A percentile compares a stretch with the other conserved stretches of the same genome.
Evolutionary conservation across 2,113 vertebrate genomes (phyloP).

Genomic region (Melanerpes formicivorus): DNA sequence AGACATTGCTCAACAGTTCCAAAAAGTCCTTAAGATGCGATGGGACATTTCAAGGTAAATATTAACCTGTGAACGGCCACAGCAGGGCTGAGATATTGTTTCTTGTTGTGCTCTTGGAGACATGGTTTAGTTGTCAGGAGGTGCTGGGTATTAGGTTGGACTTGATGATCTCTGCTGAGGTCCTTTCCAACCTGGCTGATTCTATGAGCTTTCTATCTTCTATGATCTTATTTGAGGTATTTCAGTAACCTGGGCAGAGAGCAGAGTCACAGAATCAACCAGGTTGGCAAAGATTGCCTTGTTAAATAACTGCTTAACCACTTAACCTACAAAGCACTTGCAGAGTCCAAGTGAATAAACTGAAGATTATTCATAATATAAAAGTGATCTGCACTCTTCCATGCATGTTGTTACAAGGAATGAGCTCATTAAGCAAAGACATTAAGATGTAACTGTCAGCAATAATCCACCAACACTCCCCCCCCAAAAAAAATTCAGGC

Average conservation of each 20-base stretch:
- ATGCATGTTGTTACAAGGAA: not conserved
- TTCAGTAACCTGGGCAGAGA: not conserved
- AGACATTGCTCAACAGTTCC: not conserved
- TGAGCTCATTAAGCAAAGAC: not conserved
- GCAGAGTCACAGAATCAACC: too few relatives aligned
- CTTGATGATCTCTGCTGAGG: too few relatives aligned
- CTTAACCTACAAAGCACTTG: not conserved
- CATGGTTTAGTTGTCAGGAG: too few relatives aligned
- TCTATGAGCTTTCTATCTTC: too few relatives aligned
- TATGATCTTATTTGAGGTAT: not conserved
- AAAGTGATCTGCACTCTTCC: not conserved
- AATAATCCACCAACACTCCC: not conserved
- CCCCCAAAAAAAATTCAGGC: not conserved
- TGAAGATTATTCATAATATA: not conserved
- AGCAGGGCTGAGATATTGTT: not conserved
- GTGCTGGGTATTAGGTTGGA: too few relatives aligned
- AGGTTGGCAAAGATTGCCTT: not conserved
- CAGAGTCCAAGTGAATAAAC: not conserved
- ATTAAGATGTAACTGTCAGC: not conserved
- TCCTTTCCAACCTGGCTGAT: too few relatives aligned
- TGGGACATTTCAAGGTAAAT: not conserved
- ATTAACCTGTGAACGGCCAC: not conserved
- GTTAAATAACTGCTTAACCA: not conserved
- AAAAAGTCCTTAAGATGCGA: not conserved
- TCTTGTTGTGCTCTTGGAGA: not conserved